Evolutionary conservation across 2,888 invertebrate species (phyloP), one percentile per base, ranked within the genome.

Genomic region (Drosophila flavopinicola): DNA sequence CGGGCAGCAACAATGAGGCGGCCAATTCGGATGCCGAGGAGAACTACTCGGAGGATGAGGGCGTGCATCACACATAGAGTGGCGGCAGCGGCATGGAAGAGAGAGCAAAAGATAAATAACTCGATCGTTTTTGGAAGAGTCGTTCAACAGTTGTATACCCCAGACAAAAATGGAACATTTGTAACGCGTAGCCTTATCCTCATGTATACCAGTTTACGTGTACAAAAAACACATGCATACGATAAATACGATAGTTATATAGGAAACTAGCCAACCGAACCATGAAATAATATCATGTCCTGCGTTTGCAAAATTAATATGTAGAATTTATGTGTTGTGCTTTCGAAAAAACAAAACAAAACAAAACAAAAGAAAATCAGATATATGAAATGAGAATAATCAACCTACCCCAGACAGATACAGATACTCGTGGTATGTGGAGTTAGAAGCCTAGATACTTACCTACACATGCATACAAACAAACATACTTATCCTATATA

Each of bases 101-200:
- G 42, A 44, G 47, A 52, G 66, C 17, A 54, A 38, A 65, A 39
- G 53, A 69, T 65, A 45, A 45, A 51, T 39, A 56, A 48, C 38
- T 56, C 45, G 45, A 32, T 49, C 38, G 38, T 48, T 29, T 47
- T 56, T 51, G 20, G 20, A 41, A 52, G 33, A 68, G 39, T 51
- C 57, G 64, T 56, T 45, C 27, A 72, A 75, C 72, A 78, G 67
- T 76, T 85, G 87, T 85, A 85, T 87, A 85, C 85, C 82, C 69
- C 47, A 10, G 30, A 53, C 59, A 57, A 78, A 66, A 70, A 83
- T 84, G 79, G 83, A 76, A 78, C 75, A 85, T 76, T 76, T 83
- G 85, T 85, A 90, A 89, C 88, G 87, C 86, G 89, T 89, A 91
- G 91, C 91, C 91, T 91, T 91, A 91, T 88, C 86, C 83, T 78